Base-by-base conservation (phyloP, 2,888 invertebrate genomes). In the Limnephilus auricula region DNA sequence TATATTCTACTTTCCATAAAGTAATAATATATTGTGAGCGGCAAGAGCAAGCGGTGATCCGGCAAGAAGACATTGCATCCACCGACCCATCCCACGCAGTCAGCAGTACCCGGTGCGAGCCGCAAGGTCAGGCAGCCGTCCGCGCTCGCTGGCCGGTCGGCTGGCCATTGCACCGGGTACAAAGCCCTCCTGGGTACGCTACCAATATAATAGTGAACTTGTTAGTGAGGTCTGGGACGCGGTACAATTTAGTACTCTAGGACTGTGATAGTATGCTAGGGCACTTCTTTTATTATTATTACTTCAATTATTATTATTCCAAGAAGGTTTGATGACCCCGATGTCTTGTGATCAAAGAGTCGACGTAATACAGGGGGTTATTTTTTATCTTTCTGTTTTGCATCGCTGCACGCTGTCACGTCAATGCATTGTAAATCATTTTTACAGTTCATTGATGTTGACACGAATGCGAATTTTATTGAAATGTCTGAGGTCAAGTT, bases 41-140 rank as follows among this genome's bases (percentile, higher is more conserved):
- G 25, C 9, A 65, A 65, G 50, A 50, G 50, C 50, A 50, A 18
- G 82, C 82, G 32, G 32, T 32, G 18, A 30, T 82, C 80, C 80
- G 32, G 32, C 80, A 34, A 82, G 80, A 34, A 32, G 80, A 31
- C 32, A 10, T 32, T 34, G 80, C 65, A 32, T 31, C 18, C 80
- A 31, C 32, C 82, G 82, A 37, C 65, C 9, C 34, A 83, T 89
- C 89, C 83, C 83, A 89, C 89, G 89, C 65, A 50, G 50, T 50
- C 50, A 50, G 50, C 50, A 50, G 50, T 18, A 4, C 50, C 65
- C 82, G 12, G 90, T 65, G 84, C 79, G 32, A 32, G 25, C 13
- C 90, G 32, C 90, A 84, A 90, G 90, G 84, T 83, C 90, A 65
- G 84, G 90, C 78, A 78, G 90, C 82, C 90, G 45, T 25, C 78